A percentile compares a stretch with the other conserved stretches of the same genome.
phyloP scores from a whole-genome alignment of 1,140 invertebrate species.

The Drosophila novamexicana region DNA sequence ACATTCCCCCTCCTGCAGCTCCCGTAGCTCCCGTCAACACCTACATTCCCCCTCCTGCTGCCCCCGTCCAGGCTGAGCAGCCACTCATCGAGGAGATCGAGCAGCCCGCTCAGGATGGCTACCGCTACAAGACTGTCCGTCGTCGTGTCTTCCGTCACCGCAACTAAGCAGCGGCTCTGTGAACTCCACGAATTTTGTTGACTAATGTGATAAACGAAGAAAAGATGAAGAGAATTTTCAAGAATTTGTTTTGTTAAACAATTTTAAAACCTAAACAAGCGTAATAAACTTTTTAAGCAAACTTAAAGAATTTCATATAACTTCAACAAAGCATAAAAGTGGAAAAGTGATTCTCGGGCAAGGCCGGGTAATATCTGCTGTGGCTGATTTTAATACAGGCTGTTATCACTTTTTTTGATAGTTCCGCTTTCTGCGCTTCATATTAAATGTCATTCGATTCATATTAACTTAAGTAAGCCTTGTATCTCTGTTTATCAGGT shows the following conservation, averaged over 20 bases:
- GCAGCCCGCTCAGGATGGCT: constrained; percentile 75
- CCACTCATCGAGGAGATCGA: constrained; percentile 65
- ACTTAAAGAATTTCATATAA: neutral
- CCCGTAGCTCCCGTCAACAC: constrained; percentile 46
- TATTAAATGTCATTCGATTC: no score
- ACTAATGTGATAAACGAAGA: constrained; percentile 57
- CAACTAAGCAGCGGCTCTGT: constrained; percentile 41
- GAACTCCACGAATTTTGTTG: constrained; percentile 40
- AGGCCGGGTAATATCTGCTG: no score
- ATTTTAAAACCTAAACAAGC: neutral
- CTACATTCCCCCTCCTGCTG: constrained; percentile 58
- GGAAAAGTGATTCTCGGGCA: no score
- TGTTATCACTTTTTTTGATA: no score
- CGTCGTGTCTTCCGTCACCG: constrained; percentile 78
- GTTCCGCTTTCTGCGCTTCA: no score
- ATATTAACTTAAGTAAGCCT: no score
- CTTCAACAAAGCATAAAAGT: no score
- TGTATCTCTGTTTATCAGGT: no score
- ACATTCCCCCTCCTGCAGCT: constrained; percentile 59
- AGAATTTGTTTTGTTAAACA: constrained; percentile 13
- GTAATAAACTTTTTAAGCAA: constrained; percentile 7
- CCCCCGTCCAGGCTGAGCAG: constrained; percentile 53
- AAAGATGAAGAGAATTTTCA: constrained; percentile 10
- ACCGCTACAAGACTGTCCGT: constrained; percentile 79
- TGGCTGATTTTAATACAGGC: no score